A percentile compares a stretch with the other conserved stretches of the same genome.
Evolutionary conservation across 1,140 invertebrate genomes (phyloP).

Genomic region (Physella acuta): DNA sequence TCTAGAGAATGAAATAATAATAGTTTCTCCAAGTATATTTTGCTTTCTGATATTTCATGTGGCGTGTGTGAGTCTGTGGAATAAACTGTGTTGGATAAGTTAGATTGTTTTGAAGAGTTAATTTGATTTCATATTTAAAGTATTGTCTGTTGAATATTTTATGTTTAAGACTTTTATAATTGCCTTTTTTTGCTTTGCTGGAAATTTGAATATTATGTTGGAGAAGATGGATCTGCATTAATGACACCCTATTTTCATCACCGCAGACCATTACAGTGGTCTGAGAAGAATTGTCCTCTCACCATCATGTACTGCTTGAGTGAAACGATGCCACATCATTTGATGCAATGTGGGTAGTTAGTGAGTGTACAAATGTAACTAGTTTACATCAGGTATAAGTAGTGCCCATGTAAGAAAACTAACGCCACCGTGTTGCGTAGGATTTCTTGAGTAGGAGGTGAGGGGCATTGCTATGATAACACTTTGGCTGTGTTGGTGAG

Average conservation of each 20-base stretch:
- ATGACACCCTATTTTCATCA: slow-evolving; percentile 23
- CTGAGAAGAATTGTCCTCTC: slow-evolving; percentile 21
- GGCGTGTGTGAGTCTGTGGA: no score
- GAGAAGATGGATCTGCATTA: not conserved
- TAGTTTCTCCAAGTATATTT: no score
- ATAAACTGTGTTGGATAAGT: no score
- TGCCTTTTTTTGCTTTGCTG: not conserved
- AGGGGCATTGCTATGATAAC: not conserved
- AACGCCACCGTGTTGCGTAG: not conserved
- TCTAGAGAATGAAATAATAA: no score
- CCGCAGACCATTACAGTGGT: slow-evolving; percentile 20
- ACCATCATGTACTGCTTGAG: slow-evolving; percentile 17
- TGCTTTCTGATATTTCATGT: no score
- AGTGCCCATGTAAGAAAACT: not conserved
- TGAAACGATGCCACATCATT: slow-evolving; percentile 5
- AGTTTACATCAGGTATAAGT: slow-evolving; percentile 5
- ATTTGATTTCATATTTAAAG: no score
- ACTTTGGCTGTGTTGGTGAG: not conserved
- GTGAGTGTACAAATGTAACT: slow-evolving; percentile 15
- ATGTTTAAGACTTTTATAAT: not conserved
- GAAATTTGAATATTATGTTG: not conserved
- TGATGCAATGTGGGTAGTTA: slow-evolving; percentile 21
- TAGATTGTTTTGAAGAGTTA: no score
- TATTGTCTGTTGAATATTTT: no score
- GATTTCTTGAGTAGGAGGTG: slow-evolving; percentile 8